Evolutionary conservation across 2,797 vertebrate species (phyloP).

Genomic region (Siniperca obscura): DNA sequence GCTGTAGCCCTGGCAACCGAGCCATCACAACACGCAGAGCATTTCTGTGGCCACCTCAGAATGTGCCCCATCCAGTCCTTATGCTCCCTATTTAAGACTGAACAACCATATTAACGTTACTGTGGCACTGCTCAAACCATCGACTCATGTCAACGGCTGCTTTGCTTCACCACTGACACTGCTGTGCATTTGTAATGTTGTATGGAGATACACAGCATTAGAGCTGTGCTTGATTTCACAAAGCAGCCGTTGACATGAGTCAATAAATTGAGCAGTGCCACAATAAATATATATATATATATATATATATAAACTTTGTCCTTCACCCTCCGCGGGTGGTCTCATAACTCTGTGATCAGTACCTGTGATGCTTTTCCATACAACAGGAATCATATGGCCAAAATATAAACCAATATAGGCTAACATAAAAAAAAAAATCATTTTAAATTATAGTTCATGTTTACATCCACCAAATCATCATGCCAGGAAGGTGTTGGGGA

Average conservation of each 20-base stretch:
- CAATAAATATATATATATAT: too few species aligned
- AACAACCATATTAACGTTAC: constrained; percentile 29
- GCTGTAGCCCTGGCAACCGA: constrained; percentile 65
- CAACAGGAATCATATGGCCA: not conserved
- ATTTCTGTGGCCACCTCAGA: constrained; percentile 51
- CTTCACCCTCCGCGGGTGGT: too few species aligned
- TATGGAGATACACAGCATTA: not conserved
- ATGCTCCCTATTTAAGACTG: constrained; percentile 39
- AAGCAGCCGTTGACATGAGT: too few species aligned
- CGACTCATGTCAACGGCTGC: constrained; percentile 26
- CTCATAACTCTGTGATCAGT: not conserved
- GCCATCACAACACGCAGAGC: constrained; percentile 56
- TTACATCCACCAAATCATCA: not conserved
- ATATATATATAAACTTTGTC: too few species aligned
- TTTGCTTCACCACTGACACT: constrained; percentile 15
- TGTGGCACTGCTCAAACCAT: constrained; percentile 27
- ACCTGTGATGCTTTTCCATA: not conserved
- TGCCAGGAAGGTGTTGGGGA: not conserved
- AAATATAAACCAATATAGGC: too few species aligned
- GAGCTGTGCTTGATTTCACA: constrained; percentile 16
- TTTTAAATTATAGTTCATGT: not conserved
- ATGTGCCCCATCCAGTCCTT: constrained; percentile 26
- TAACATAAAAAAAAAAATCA: not conserved
- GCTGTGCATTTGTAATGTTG: constrained; percentile 25
- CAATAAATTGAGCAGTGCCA: too few species aligned